Conservation (phyloP, 2,888 invertebrate species). For the Lysandra bellargus region DNA sequence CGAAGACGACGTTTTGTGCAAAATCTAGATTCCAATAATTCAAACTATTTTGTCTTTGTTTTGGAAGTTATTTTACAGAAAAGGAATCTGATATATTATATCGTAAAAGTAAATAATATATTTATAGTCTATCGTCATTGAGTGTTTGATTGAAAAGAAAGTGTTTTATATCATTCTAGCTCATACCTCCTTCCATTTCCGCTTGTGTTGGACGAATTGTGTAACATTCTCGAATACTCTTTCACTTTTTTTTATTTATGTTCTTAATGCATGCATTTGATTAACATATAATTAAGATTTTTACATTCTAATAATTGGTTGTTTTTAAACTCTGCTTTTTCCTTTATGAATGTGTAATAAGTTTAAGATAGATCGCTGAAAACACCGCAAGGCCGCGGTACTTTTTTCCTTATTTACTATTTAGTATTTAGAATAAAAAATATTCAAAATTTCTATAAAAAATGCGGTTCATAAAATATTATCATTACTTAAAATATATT, state of each 20-base stretch:
- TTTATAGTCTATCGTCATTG: not conserved
- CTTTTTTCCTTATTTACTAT: too few relatives aligned
- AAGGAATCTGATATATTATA: not conserved
- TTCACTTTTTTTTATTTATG: not conserved
- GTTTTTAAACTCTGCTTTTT: too few relatives aligned
- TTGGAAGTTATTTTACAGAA: not conserved
- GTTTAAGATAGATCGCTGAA: not conserved
- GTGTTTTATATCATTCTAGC: not conserved
- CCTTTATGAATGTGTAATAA: too few relatives aligned
- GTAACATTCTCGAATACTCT: not conserved
- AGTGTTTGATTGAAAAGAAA: slow-evolving; percentile 3
- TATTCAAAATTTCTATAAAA: too few relatives aligned
- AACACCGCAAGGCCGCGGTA: not conserved
- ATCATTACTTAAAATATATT: too few relatives aligned
- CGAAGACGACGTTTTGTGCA: too few relatives aligned
- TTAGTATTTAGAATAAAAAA: too few relatives aligned
- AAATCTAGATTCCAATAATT: too few relatives aligned
- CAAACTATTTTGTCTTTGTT: not conserved
- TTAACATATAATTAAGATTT: not conserved
- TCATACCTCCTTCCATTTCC: not conserved
- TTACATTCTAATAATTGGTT: not conserved
- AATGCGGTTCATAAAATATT: too few relatives aligned
- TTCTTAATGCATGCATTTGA: slow-evolving; percentile 2
- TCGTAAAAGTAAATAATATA: not conserved
- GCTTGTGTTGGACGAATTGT: not conserved